phyloP scores from a whole-genome alignment of 2,797 vertebrate species.

The Sebastes paucispinis region DNA sequence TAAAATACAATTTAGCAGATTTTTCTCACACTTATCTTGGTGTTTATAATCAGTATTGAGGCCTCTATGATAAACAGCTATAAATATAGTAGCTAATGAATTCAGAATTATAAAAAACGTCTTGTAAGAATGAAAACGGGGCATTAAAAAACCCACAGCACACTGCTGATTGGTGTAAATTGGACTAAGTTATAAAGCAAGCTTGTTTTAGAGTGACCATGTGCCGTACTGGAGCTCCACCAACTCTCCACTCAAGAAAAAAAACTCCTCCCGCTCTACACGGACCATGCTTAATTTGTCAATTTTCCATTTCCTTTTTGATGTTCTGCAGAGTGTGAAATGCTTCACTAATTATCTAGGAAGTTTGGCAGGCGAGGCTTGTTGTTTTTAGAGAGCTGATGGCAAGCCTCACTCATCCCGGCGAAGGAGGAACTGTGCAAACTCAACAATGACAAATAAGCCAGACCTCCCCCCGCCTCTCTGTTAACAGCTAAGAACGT shows the following conservation, averaged over 20 bases:
- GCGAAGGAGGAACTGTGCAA: slow-evolving; percentile 65
- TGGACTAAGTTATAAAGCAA: slow-evolving; percentile 13
- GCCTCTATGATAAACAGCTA: slow-evolving; percentile 36
- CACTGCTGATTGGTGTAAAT: slow-evolving; percentile 36
- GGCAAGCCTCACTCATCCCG: slow-evolving; percentile 77
- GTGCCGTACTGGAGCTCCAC: slow-evolving; percentile 46
- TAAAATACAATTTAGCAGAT: slow-evolving; percentile 56
- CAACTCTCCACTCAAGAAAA: slow-evolving; percentile 26
- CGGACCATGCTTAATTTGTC: slow-evolving; percentile 69
- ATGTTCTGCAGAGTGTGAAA: slow-evolving; percentile 82
- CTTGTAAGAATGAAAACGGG: slow-evolving; percentile 14
- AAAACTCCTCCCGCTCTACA: slow-evolving; percentile 7
- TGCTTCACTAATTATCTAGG: slow-evolving; percentile 80
- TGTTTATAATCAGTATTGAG: slow-evolving; percentile 49
- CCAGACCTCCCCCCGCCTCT: slow-evolving; percentile 1
- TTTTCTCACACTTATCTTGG: slow-evolving; percentile 44
- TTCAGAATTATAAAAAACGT: slow-evolving; percentile 33
- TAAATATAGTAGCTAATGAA: slow-evolving; percentile 54
- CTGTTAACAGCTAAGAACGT: slow-evolving; percentile 53
- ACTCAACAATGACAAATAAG: slow-evolving; percentile 73
- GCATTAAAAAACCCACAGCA: slow-evolving; percentile 20
- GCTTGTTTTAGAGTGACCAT: slow-evolving; percentile 54
- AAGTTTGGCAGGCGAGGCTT: slow-evolving; percentile 76
- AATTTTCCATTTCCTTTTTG: slow-evolving; percentile 77
- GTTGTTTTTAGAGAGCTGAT: slow-evolving; percentile 79